These are phyloP conservation scores for Sinocyclocheilus anophthalmus DNA, from an alignment of 2,113 vertebrate genomes.

Conservation along the genomic window DNA sequence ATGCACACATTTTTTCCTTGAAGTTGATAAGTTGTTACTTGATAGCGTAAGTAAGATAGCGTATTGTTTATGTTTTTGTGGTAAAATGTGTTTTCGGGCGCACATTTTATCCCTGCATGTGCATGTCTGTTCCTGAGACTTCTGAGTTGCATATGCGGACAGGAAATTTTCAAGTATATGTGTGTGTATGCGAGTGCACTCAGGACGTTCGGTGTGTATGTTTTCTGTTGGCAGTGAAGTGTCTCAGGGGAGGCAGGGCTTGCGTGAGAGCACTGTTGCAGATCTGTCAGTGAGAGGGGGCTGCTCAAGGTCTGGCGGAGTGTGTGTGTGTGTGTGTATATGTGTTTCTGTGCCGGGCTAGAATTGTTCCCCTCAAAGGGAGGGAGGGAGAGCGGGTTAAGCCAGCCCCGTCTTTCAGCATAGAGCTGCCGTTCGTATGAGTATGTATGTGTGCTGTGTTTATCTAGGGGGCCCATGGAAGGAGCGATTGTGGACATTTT, in stretches of 20 bases:
- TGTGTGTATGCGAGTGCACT: slow-evolving; percentile 9
- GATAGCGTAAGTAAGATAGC: no score
- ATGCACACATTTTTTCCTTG: neutral
- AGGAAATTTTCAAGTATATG: slow-evolving; percentile 22
- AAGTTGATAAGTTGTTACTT: neutral
- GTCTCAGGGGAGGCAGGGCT: slow-evolving; percentile 60
- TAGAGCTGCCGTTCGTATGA: slow-evolving; percentile 16
- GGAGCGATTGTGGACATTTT: neutral
- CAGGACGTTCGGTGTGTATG: slow-evolving; percentile 37
- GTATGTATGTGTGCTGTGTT: slow-evolving; percentile 21
- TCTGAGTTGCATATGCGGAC: slow-evolving; percentile 7
- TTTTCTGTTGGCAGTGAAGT: slow-evolving; percentile 58
- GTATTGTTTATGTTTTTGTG: neutral
- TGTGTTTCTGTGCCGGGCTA: slow-evolving; percentile 28
- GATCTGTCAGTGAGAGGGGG: slow-evolving; percentile 62
- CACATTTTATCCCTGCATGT: slow-evolving; percentile 1
- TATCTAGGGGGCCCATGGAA: neutral
- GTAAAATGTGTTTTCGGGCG: neutral
- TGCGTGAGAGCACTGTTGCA: slow-evolving; percentile 62
- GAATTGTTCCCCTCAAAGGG: slow-evolving; percentile 29
- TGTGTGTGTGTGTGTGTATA: slow-evolving; percentile 45
- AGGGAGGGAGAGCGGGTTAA: slow-evolving; percentile 30
- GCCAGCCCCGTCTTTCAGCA: slow-evolving; percentile 33
- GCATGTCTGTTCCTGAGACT: slow-evolving; percentile 29
- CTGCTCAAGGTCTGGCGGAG: slow-evolving; percentile 60